Evolutionary conservation across 1,140 invertebrate species (phyloP), one percentile per base, ranked within the genome.

Genomic region (Penaeus vannamei): DNA sequence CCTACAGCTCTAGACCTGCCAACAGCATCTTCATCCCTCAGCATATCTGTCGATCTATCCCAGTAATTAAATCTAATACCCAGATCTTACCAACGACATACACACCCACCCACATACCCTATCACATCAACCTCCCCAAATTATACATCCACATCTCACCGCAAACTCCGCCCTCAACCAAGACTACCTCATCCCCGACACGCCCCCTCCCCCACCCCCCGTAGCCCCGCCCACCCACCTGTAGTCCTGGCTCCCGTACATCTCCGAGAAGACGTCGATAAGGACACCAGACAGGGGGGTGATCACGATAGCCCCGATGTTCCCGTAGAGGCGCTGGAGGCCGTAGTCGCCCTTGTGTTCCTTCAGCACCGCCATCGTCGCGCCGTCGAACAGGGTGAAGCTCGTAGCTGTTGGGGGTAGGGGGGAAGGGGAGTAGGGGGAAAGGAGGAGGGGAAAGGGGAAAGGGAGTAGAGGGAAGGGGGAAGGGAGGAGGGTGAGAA

Each of bases 301-400:
- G 42, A 96, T 96, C 82, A 97, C 96, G 94, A 97, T 96, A 17
- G 95, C 96, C 1, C 96, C 96, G 72, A 97, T 94, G 82, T 95
- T 96, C 32, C 96, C 96, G 92, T 96, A 97, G 89, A 97, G 95
- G 87, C 96, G 94, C 93, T 97, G 96, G 62, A 97, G 93, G 0
- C 96, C 96, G 91, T 97, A 97, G 93, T 97, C 96, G 2, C 96
- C 96, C 84, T 95, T 95, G 91, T 96, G 95, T 91, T 96, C 95
- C 76, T 96, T 94, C 64, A 97, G 93, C 92, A 97, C 96, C 5
- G 96, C 96, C 64, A 97, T 95, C 4, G 96, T 96, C 17, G 96
- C 96, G 17, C 96, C 96, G 93, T 97, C 96, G 92, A 97, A 96
- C 95, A 97, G 96, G 12, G 96, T 96, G 91, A 96, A 96, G 1